Evolutionary conservation across 2,888 invertebrate species (phyloP).

Genomic region (Gymnocheta viridis): DNA sequence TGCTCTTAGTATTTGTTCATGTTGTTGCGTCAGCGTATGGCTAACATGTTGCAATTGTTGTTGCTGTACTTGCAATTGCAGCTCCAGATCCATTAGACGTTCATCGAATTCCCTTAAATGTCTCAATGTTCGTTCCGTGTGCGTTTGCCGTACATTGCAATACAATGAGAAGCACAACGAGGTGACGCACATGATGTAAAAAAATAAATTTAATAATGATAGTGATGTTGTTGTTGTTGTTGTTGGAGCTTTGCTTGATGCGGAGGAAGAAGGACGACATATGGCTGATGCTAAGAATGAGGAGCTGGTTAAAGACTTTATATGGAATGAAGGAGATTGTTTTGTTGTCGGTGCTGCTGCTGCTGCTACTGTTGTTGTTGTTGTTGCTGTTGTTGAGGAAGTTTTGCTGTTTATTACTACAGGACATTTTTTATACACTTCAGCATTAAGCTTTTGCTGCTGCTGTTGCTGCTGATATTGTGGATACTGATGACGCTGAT

Average conservation of each 20-base stretch:
- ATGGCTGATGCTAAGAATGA: constrained; percentile 56
- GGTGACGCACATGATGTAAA: constrained; percentile 81
- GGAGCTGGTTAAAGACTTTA: constrained; percentile 57
- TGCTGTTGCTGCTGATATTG: constrained; percentile 53
- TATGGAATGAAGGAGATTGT: constrained; percentile 61
- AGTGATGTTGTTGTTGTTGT: constrained; percentile 73
- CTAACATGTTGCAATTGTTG: constrained; percentile 60
- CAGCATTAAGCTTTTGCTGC: constrained; percentile 44
- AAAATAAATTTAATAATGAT: constrained; percentile 78
- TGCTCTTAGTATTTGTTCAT: constrained; percentile 46
- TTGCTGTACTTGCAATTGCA: constrained; percentile 74
- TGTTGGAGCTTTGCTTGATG: constrained; percentile 5
- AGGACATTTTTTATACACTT: constrained; percentile 54
- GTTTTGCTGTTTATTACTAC: constrained; percentile 50
- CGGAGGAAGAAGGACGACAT: constrained; percentile 7
- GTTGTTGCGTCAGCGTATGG: constrained; percentile 53
- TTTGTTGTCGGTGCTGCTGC: constrained; percentile 53
- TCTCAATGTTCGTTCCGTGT: constrained; percentile 79
- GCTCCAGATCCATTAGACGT: constrained; percentile 79
- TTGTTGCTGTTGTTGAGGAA: constrained; percentile 59
- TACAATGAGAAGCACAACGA: constrained; percentile 81
- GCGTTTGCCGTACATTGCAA: constrained; percentile 80
- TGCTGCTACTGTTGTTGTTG: constrained; percentile 53
- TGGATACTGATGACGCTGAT: constrained; percentile 30
- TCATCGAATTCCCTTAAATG: constrained; percentile 81